Evolutionary conservation across 2,888 invertebrate species (phyloP), one percentile per base, ranked within the genome.

Genomic region (Pristionchus japonicus): DNA sequence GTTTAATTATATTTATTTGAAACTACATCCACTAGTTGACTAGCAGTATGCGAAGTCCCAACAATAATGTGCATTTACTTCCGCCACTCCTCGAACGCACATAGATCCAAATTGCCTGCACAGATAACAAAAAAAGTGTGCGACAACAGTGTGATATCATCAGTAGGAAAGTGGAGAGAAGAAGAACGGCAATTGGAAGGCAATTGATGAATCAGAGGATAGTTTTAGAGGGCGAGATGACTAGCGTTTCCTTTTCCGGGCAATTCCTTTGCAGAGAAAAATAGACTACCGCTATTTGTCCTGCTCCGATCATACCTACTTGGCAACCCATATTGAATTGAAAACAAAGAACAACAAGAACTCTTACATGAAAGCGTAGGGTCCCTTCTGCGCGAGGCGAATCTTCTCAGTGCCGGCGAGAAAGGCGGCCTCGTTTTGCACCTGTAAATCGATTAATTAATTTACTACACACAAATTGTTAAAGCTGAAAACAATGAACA

Each of bases 371-470:
- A 87, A 87, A 7, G 47, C 80, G 23, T 87, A 87, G n/a, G 87
- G 87, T 4, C 87, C 87, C 61, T 87, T 87, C 87, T 87, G 77
- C 43, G 77, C 27, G 87, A 87, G 87, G 37, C 47, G 49, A 31
- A 87, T 17, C 57, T 80, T 77, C 77, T 87, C 57, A n/a, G 11
- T 70, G n/a, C 80, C 61, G 7, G 52, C 80, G 77, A 87, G 87
- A 40, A 64, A 87, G 13, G 37, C 87, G 13, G 23, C 31, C 86
- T 86, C 86, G 49, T 86, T 86, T 20, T 67, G 34, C 20, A 86
- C 86, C 86, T 86, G 49, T 0, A 83, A 13, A 11, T 49, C 3
- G 31, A 49, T 13, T 47, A 3, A 49, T 82, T 43, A 52, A 77
- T 43, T 9, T 3, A 40, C 49, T 11, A 31, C 9, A 52, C 31